Evolutionary conservation across 1,140 invertebrate species (phyloP), one percentile per base, ranked within the genome.

Genomic region (Pseudomyrmex concolor): DNA sequence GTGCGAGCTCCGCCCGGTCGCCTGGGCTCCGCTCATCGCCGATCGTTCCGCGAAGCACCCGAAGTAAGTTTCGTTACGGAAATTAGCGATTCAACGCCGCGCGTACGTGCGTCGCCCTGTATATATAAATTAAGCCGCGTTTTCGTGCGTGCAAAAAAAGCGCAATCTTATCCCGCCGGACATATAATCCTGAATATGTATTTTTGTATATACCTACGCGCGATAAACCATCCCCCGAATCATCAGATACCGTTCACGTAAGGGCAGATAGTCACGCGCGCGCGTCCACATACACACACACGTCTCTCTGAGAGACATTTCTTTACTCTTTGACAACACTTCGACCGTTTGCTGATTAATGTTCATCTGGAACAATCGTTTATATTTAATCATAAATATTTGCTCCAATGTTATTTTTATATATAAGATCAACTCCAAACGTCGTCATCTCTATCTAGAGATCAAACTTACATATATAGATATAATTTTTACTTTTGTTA

Each of bases 1-100:
- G 68, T 78, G 83, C 57, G 57, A 85, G 72, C 34, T 34, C 34
- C 34, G 34, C 34, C 34, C 34, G 34, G 34, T 34, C 34, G 34
- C 34, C 34, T 34, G 34, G 34, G 34, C 34, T 34, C 34, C 34
- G 34, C 60, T 13, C 60, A 19, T 43, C 50, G 86, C 82, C 85
- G 86, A 78, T 82, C 83, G 83, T 84, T 80, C 48, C 85, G 81
- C 66, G 62, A 84, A 7, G 22, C 74, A 81, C 48, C 34, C 34
- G 67, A 70, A 22, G 78, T 73, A 72, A 78, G 48, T 83, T 86
- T 87, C 85, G 85, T 87, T 86, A 87, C 86, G 85, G 72, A 71
- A 84, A 86, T 86, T 83, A 84, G 68, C 67, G 81, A 87, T 84
- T 86, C 86, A 84, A 59, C 72, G 67, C 62, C 78, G 83, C 34